Base-by-base conservation (phyloP, 2,113 vertebrate species). In the Lasiurus borealis region DNA sequence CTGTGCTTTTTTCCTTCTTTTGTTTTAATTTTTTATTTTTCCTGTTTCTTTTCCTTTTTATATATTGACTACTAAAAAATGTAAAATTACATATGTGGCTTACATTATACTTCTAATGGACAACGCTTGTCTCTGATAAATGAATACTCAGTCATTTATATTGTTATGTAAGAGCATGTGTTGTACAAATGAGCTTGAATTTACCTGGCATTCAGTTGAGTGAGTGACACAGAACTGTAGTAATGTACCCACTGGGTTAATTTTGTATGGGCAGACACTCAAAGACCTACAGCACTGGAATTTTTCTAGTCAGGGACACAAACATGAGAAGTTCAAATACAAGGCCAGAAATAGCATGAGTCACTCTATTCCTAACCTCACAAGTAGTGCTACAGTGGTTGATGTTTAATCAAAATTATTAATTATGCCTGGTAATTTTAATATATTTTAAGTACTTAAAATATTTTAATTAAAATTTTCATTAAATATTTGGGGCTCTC, bases 31-130 rank as follows among this genome's bases (percentile, higher is more conserved):
- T 68, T 76, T 13, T 14, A 40, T 73, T 87, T 50, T 34, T 34
- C 14, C 29, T 75, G 75, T 75, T 91, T 18, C 21, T 95, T 80
- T 91, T 90, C 16, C 10, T 88, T 91, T 93, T 69, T 86, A 52
- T 78, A 84, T 78, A 52, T 9, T 71, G 13, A 5, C 69, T 77
- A 40, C 62, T 52, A 83, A 59, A 91, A 96, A 73, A 50, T 75
- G 64, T 91, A 7, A 92, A 86, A 86, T 44, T 62, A 52, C 1
- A 12, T 69, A 21, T 36, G 50, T 73, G 40, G 14, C 9, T 89
- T 85, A 29, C 12, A 52, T 71, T 82, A 75, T 81, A 57, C 18
- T 81, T 93, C 18, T 64, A 29, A 62, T 19, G 29, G 8, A 27
- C 13, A 90, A 13, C 21, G 29, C 23, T 57, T 6, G 2, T 82